Evolutionary conservation across 2,797 vertebrate species (phyloP).

Genomic region (Dallia pectoralis): DNA sequence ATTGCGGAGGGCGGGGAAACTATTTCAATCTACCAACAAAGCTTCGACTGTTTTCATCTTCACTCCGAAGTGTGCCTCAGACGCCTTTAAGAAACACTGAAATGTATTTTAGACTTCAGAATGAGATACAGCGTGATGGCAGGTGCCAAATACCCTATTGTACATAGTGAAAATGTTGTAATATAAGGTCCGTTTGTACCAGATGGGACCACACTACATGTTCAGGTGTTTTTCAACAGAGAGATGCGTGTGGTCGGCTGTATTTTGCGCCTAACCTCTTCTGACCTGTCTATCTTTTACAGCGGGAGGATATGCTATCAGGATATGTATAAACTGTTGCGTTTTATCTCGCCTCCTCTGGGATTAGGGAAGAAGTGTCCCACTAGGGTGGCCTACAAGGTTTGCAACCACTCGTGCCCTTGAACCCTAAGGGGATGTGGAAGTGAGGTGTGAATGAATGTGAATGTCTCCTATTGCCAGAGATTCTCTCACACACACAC

Average conservation of each 20-base stretch:
- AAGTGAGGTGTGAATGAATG: slow-evolving; percentile 54
- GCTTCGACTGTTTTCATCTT: background rate
- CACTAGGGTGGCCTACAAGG: slow-evolving; percentile 97
- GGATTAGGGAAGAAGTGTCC: slow-evolving; percentile 98
- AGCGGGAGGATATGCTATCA: slow-evolving; percentile 94
- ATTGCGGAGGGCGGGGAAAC: slow-evolving; percentile 16
- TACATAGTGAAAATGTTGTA: background rate
- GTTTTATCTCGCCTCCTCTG: slow-evolving; percentile 93
- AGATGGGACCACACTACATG: background rate
- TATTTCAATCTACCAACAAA: background rate
- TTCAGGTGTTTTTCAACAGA: background rate
- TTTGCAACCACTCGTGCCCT: slow-evolving; percentile 78
- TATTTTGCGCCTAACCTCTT: slow-evolving; percentile 62
- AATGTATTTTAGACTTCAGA: background rate
- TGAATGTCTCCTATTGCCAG: slow-evolving; percentile 57
- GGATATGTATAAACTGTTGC: slow-evolving; percentile 98
- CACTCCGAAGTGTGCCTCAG: background rate
- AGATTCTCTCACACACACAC: slow-evolving; percentile 59
- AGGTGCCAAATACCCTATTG: background rate
- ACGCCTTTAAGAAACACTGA: slow-evolving; percentile 33
- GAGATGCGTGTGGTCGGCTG: background rate
- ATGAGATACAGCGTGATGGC: background rate
- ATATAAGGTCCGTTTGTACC: background rate
- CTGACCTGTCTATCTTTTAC: slow-evolving; percentile 73
- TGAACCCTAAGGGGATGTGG: slow-evolving; percentile 50